Evolutionary conservation across 2,113 vertebrate species (phyloP).

Genomic region (Thomomys bottae): DNA sequence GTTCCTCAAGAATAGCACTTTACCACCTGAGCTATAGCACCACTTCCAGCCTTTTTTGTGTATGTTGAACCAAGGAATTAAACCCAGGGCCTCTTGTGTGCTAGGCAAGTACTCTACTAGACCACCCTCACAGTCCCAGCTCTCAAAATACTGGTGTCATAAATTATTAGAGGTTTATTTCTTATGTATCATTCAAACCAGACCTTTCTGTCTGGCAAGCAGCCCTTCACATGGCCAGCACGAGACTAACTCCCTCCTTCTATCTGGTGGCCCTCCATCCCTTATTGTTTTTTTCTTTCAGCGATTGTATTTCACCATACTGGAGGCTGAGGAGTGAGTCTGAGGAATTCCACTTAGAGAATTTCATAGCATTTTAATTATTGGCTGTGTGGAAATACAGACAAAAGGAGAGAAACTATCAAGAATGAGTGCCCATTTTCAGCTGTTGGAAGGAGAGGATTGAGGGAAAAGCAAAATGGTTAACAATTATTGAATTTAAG

Average conservation of each 20-base stretch:
- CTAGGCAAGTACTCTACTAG: too few species aligned
- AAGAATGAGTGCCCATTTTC: background rate
- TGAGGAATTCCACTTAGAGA: background rate
- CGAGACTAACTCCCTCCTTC: background rate
- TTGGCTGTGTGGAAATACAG: background rate
- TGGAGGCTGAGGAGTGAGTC: background rate
- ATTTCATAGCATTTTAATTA: background rate
- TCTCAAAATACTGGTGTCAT: background rate
- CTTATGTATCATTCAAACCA: conserved; percentile 8
- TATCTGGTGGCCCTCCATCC: background rate
- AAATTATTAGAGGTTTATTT: background rate
- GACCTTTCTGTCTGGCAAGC: background rate
- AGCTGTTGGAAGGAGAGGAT: background rate
- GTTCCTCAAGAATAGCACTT: too few species aligned
- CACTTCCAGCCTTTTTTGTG: too few species aligned
- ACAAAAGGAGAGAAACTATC: background rate
- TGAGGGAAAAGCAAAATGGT: background rate
- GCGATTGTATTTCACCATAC: background rate
- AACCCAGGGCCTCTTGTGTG: too few species aligned
- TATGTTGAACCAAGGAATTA: too few species aligned
- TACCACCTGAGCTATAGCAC: too few species aligned
- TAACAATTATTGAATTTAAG: background rate
- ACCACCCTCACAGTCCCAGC: too few species aligned
- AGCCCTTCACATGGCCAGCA: background rate
- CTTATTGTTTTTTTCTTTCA: background rate